Base-by-base conservation (phyloP, 2,888 invertebrate species). In the Acanthosepion esculentum region DNA sequence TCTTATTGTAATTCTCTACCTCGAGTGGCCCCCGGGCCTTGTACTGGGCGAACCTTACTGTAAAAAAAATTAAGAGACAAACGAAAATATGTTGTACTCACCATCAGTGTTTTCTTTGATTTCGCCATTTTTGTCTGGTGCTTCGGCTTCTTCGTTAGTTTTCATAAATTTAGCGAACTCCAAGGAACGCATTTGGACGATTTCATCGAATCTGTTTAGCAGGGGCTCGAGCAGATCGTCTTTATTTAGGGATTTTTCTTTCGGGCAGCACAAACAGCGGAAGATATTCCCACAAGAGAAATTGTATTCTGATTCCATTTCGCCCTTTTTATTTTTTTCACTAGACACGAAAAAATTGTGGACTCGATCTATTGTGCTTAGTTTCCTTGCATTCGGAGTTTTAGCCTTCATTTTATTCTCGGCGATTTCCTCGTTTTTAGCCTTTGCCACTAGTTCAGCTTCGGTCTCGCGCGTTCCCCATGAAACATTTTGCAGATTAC, bases 391-490 rank as follows among this genome's bases (percentile, higher is more conserved):
- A 7, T 33, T 48, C 6, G 23, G 0, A 64, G 50, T 50, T 23
- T 33, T 26, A 23, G 0, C 29, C 23, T n/a, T 8, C 0, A 15
- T 23, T 4, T 48, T 64, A 15, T 4, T 48, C 29, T 23, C n/a
- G 48, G 50, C 91, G 0, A 55, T 53, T 18, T 29, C 6, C 64
- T 23, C 91, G 33, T 93, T 59, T 64, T 91, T 55, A 0, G 8
- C 53, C n/a, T 55, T 91, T 5, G 48, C 48, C 33, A 26, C n/a
- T 23, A 23, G 6, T 53, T 93, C 94, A 41, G 41, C 48, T n/a
- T 96, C 95, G 6, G 98, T 98, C 97, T 99, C 99, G 95, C 99
- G 98, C 0, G 99, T 99, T 12, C 99, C 99, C 99, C 99, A 99
- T 1, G 98, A 98, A 8, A 99, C 98, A 96, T 99, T 98, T 97